A percentile compares a stretch with the other conserved stretches of the same genome.
phyloP scores from a whole-genome alignment of 1,140 invertebrate genomes.

The Aphelenchoides besseyi region DNA sequence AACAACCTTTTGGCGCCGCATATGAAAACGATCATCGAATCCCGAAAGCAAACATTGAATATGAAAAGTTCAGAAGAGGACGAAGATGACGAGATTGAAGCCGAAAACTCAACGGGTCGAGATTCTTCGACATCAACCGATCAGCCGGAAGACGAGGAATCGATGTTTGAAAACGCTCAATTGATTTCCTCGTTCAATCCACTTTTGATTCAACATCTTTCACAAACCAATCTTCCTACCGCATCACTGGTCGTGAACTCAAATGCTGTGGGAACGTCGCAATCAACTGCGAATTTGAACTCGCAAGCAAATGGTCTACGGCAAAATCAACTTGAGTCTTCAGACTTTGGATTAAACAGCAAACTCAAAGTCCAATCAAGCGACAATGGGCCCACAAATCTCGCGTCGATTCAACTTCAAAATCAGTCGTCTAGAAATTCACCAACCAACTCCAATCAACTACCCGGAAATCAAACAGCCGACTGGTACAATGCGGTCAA shows the following conservation, averaged over 20 bases:
- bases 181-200: not conserved
- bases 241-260: not conserved
- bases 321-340: no score
- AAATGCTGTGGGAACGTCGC: not conserved
- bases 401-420: no score
- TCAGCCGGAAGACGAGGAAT: not conserved
- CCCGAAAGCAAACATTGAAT: not conserved
- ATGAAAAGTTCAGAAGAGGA: not conserved
- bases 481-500: conserved; percentile 9
- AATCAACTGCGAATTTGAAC: not conserved
- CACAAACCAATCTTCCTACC: not conserved
- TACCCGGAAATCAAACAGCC: not conserved
- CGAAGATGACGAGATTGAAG: not conserved
- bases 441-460: not conserved
- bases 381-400: not conserved
- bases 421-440: not conserved
- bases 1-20: conserved; percentile 9
- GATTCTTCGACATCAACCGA: not conserved
- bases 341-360: no score
- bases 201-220: not conserved
- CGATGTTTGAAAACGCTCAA: not conserved
- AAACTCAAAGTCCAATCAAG: not conserved
- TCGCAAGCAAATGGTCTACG: not conserved
- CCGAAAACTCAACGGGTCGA: not conserved
- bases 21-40: not conserved